Base-by-base conservation (phyloP, 1,140 invertebrate genomes). In the Drosophila micromelanica region DNA sequence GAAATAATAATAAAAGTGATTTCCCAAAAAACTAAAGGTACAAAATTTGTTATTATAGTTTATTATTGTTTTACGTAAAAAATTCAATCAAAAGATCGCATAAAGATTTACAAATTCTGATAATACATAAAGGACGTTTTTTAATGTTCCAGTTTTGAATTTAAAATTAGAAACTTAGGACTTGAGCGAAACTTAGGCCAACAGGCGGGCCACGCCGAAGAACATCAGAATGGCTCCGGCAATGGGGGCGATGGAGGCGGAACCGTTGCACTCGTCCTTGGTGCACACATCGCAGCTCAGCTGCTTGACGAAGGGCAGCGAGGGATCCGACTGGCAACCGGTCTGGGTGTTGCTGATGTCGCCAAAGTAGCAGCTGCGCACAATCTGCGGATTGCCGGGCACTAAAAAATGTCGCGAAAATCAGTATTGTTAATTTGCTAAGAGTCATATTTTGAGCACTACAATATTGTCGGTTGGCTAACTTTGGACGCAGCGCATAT, bases 231-330 rank as follows among this genome's bases (percentile, higher is more conserved):
- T 76, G 0, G 76, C 75, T 2, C 73, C 72, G 5, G 75, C 90
- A 62, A 91, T 69, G 35, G 90, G 90, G 9, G 67, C 73, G 23
- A 82, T 5, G 20, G 75, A 51, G 51, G 73, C 51, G 62, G 90
- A 80, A 15, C 87, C 76, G 20, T 91, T 91, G 75, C 90, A 91
- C 43, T 90, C 73, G 30, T 91, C 77, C 68, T 82, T 75, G 40
- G 51, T 69, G 71, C 90, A 91, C 6, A 91, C 90, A 9, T 91
- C 90, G 17, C 90, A 91, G 54, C 57, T 57, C 30, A 91, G 46
- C 42, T 90, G 78, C 67, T 80, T 91, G 61, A 69, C 32, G 13
- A 64, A 56, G 20, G 78, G 63, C 52, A 90, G 48, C 1, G 63
- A 43, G 6, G 80, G 76, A 76, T 91, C 90, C 0, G 51, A 2